Evolutionary conservation across 2,113 vertebrate species (phyloP), one percentile per base, ranked within the genome.

Genomic region (Irena cyanogastra): DNA sequence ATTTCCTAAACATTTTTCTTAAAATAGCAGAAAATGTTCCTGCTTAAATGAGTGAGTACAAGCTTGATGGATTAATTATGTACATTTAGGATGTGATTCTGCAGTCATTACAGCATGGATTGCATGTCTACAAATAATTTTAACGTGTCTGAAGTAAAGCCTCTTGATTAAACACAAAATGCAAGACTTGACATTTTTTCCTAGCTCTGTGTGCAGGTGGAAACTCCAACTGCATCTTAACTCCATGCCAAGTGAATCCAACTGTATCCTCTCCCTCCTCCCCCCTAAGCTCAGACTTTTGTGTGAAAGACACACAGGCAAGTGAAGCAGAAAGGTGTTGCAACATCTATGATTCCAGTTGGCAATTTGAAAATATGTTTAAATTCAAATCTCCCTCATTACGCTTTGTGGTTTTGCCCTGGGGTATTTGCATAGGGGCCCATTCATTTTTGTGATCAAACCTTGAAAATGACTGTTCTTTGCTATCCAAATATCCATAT

Each of bases 51-150:
- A 71, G 22, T 61, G 69, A 70, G 74, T 83, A 68, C 12, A 65
- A 56, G 17, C 30, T 93, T 93, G 85, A 77, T 93, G 65, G 71
- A 75, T 83, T 85, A 91, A 96, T 93, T 93, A 90, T 31, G 52
- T 72, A 33, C 74, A 70, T 66, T 94, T 90, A 92, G 22, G 16
- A 78, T 86, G 56, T 92, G 72, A 86, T 83, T 89, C 64, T 90
- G 47, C 10, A 77, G n/a, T 80, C 85, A 59, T 77, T 91, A 83
- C 54, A 81, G 39, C 47, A 49, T 61, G 6, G 14, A 23, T 95
- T 83, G 26, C 78, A 26, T 75, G 56, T 50, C 93, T 93, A 56
- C 75, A 89, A 93, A n/a, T 74, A 68, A 69, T 70, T 61, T 57
- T 30, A 80, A 61, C 26, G 54, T 83, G 37, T 64, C 72, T 85